Conservation (phyloP, 2,797 vertebrate genomes). For the Poecilia wingei region DNA sequence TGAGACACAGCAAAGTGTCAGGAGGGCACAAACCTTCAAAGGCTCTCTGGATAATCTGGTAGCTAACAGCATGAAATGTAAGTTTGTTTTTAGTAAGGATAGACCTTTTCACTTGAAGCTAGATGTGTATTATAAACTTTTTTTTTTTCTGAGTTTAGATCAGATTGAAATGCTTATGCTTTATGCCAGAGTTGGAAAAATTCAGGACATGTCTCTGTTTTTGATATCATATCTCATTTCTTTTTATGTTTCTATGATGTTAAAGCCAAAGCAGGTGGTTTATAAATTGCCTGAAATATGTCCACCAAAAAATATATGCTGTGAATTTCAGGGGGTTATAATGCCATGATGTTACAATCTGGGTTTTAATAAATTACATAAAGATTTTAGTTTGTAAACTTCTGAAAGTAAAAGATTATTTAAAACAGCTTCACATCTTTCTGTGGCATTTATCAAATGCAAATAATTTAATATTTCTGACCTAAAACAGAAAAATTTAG, state of each 20-base stretch:
- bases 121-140: background rate
- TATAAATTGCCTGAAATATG: background rate
- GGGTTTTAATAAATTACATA: background rate
- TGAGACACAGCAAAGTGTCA: conserved; percentile 17
- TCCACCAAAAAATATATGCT: background rate
- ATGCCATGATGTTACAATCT: background rate
- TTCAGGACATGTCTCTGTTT: too few relatives aligned
- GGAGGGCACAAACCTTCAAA: conserved; percentile 76
- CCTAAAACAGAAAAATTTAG: background rate
- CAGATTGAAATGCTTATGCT: background rate
- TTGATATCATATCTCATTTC: too few relatives aligned
- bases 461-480: background rate
- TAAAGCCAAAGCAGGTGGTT: too few relatives aligned
- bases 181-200: background rate
- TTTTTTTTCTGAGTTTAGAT: background rate
- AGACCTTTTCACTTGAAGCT: background rate
- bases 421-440: background rate
- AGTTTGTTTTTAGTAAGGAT: conserved; percentile 12
- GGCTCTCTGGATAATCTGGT: conserved; percentile 62
- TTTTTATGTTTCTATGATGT: background rate
- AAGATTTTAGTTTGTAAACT: background rate
- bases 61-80: conserved; percentile 72
- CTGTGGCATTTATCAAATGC: background rate
- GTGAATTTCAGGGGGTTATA: background rate
- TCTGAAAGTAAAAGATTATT: background rate